Conservation (phyloP, 2,888 invertebrate species). For the Chloroclystis v-ata region DNA sequence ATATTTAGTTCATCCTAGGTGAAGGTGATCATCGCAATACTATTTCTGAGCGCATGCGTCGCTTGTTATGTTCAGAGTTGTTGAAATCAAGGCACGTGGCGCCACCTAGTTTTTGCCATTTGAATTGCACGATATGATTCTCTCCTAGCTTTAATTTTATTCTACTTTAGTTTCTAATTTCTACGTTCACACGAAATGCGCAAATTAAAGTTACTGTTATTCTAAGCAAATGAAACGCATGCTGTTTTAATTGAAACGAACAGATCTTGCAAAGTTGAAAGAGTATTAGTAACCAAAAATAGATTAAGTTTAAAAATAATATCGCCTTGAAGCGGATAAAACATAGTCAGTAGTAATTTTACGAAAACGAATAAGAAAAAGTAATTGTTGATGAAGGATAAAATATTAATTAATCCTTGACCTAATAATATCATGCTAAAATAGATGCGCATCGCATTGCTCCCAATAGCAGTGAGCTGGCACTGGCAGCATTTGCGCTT, state of each 20-base stretch:
- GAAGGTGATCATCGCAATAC: conserved; percentile 69
- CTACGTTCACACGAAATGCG: too few relatives aligned
- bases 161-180: conserved; percentile 73
- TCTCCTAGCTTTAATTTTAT: too few relatives aligned
- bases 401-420: conserved; percentile 61
- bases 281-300: conserved; percentile 2
- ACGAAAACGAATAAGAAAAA: not conserved
- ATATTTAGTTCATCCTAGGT: conserved; percentile 58
- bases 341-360: not conserved
- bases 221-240: not conserved
- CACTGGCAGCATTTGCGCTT: conserved; percentile 58
- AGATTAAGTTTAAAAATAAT: not conserved
- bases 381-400: conserved; percentile 10
- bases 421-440: conserved; percentile 67
- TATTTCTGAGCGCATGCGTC: conserved; percentile 72
- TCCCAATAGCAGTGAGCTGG: conserved; percentile 59
- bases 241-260: not conserved
- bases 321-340: not conserved
- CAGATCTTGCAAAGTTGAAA: not conserved
- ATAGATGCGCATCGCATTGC: conserved; percentile 69
- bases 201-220: too few relatives aligned
- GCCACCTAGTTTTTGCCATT: conserved; percentile 64
- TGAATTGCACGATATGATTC: too few relatives aligned
- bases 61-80: conserved; percentile 46
- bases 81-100: conserved; percentile 41